Conservation (phyloP, 2,113 vertebrate species). For the Ginglymostoma cirratum region DNA sequence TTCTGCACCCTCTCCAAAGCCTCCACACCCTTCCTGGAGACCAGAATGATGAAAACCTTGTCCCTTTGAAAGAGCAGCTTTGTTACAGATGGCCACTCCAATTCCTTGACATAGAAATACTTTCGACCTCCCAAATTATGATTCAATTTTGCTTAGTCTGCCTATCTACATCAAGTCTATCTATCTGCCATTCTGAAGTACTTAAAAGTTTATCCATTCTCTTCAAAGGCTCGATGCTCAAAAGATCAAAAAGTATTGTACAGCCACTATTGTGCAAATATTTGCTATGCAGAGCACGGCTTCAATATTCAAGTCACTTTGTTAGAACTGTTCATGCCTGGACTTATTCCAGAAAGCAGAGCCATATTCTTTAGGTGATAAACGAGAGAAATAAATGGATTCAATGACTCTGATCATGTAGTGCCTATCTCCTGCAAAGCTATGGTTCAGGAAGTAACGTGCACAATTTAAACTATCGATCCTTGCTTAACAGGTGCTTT, state of each 20-base stretch:
- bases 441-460: conserved; percentile 12
- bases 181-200: background rate
- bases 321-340: background rate
- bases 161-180: background rate
- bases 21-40: too few relatives aligned
- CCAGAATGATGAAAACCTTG: background rate
- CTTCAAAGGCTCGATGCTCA: background rate
- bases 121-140: background rate
- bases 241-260: background rate
- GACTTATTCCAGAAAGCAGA: background rate
- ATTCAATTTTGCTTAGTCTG: background rate
- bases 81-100: too few relatives aligned
- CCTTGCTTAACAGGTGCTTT: background rate
- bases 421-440: background rate
- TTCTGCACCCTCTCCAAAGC: too few relatives aligned
- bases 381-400: background rate
- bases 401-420: background rate
- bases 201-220: background rate
- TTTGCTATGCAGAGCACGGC: background rate
- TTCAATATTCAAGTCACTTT: background rate
- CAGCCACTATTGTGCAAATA: background rate
- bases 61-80: background rate
- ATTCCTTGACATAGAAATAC: too few relatives aligned
- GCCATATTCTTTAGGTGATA: background rate
- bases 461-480: background rate